Conservation (phyloP, 2,113 vertebrate species). For the Syrrhaptes paradoxus region DNA sequence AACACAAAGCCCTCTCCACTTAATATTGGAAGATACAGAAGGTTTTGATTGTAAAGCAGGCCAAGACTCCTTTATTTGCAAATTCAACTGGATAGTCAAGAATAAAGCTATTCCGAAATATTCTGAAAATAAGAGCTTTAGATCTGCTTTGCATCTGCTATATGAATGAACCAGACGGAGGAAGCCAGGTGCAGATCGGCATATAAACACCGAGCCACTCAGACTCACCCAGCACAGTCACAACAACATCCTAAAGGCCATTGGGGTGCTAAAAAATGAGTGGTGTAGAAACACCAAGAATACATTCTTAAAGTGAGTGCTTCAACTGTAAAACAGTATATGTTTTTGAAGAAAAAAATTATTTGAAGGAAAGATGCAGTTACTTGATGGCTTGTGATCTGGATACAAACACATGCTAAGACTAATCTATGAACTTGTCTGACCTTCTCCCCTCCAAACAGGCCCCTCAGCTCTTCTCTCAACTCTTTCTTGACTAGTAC, state of each 20-base stretch:
- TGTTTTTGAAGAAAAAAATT: not conserved
- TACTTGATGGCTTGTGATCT: not conserved
- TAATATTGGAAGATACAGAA: not conserved
- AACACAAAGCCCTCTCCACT: conserved; percentile 1
- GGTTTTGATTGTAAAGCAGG: not conserved
- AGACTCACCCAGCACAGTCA: not conserved
- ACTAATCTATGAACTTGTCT: not conserved
- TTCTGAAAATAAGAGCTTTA: not conserved
- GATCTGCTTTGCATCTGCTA: not conserved
- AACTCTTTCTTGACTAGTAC: not conserved
- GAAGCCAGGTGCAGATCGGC: not conserved
- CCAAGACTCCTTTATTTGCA: not conserved
- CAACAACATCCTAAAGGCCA: fast-evolving
- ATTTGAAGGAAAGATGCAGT: not conserved
- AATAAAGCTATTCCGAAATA: not conserved
- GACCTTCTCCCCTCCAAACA: not conserved
- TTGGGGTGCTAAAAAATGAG: not conserved
- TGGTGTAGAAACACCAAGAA: not conserved
- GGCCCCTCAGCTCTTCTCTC: not conserved
- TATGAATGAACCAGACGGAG: not conserved
- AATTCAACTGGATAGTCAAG: not conserved
- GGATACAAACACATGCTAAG: not conserved
- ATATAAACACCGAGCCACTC: not conserved
- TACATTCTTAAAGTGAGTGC: not conserved
- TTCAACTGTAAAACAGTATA: not conserved